These are phyloP conservation scores for Ploceus nigricollis DNA, from an alignment of 2,113 vertebrate species.

Conservation along the genomic window DNA sequence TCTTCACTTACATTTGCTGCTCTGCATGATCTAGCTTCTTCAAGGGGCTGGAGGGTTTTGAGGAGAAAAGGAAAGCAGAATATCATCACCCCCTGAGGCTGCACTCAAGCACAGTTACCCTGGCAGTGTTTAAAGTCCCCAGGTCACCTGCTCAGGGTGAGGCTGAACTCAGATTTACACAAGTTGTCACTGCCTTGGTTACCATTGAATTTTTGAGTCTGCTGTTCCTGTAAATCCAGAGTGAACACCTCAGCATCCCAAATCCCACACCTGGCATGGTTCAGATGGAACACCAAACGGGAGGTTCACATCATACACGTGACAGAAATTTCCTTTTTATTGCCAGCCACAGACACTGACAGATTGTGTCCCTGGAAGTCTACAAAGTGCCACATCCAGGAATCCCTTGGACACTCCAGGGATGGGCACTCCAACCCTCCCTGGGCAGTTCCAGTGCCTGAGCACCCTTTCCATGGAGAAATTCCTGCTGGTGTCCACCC, in stretches of 20 bases:
- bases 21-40: neutral
- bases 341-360: neutral
- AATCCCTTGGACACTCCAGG: neutral
- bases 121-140: neutral
- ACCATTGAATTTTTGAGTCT: neutral
- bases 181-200: neutral
- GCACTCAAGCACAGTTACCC: neutral
- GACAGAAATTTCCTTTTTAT: neutral
- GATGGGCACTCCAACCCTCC: neutral
- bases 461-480: neutral
- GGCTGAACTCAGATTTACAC: neutral
- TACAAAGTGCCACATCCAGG: neutral
- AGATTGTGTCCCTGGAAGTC: neutral
- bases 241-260: neutral
- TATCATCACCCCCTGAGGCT: neutral
- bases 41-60: neutral
- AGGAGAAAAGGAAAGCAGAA: neutral
- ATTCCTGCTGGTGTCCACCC: neutral
- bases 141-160: neutral
- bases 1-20: neutral
- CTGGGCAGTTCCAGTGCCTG: neutral
- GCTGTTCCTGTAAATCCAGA: neutral
- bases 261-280: rapidly evolving
- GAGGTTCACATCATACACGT: neutral
- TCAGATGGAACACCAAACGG: neutral